phyloP scores from a whole-genome alignment of 2,113 vertebrate genomes.

The Stegostoma tigrinum region DNA sequence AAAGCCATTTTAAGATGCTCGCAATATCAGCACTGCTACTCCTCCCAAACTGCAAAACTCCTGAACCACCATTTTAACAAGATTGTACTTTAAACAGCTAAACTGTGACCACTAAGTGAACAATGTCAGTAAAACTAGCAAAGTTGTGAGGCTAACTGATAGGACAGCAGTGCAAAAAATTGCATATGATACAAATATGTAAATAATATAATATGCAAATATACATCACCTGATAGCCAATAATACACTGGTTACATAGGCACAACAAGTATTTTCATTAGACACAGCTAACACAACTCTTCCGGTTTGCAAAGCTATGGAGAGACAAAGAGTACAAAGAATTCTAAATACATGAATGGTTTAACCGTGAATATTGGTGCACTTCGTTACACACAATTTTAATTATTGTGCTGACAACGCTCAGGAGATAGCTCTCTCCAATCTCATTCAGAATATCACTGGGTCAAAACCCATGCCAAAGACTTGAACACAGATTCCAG shows the following conservation, averaged over 20 bases:
- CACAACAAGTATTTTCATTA: background rate
- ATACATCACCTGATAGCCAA: background rate
- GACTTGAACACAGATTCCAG: too few species aligned
- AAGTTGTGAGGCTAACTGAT: background rate
- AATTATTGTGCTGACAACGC: too few species aligned
- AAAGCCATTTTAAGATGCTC: background rate
- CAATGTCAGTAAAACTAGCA: background rate
- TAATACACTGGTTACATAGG: background rate
- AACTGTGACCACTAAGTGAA: background rate
- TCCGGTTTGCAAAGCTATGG: background rate
- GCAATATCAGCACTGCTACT: background rate
- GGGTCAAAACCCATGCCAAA: too few species aligned
- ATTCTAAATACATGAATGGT: too few species aligned
- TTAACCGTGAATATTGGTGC: too few species aligned
- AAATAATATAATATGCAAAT: background rate
- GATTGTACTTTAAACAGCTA: background rate
- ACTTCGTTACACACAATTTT: too few species aligned
- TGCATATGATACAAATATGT: background rate
- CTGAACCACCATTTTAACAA: background rate
- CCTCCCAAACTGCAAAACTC: background rate
- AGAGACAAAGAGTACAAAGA: background rate
- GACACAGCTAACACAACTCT: background rate
- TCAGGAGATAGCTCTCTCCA: too few species aligned
- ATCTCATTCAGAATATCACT: too few species aligned
- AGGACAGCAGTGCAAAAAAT: background rate